These are phyloP conservation scores for Euwallacea similis DNA, from an alignment of 1,140 invertebrate species.

Conservation along the genomic window DNA sequence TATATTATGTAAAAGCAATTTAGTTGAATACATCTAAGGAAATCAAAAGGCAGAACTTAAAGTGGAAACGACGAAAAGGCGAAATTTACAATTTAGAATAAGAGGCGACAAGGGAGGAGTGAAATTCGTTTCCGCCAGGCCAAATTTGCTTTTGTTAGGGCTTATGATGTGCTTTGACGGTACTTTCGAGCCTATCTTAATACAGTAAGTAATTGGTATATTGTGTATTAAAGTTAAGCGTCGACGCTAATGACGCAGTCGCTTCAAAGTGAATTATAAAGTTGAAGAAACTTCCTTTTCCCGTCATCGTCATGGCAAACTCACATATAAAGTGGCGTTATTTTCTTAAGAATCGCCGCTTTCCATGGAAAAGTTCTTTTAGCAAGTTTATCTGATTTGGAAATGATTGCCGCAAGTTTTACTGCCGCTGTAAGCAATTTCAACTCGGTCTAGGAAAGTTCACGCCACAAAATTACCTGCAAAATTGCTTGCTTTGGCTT, in stretches of 20 bases:
- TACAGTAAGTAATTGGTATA: slow-evolving; percentile 7
- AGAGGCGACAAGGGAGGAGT: not conserved
- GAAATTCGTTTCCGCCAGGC: slow-evolving; percentile 2
- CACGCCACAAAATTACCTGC: slow-evolving; percentile 7
- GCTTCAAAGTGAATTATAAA: slow-evolving; percentile 1
- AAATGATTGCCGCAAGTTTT: not conserved
- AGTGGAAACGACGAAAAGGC: not conserved
- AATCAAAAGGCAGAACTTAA: slow-evolving; percentile 12
- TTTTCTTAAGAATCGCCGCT: not conserved
- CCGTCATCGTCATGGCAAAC: not conserved
- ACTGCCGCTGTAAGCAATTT: not conserved
- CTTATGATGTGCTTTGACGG: slow-evolving; percentile 5
- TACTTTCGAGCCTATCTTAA: slow-evolving; percentile 6
- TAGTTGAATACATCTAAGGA: not conserved
- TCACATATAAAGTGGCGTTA: not conserved
- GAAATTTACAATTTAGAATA: slow-evolving; percentile 10
- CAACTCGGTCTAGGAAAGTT: not conserved
- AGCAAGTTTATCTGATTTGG: not conserved
- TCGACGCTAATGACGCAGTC: not conserved
- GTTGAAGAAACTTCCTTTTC: not conserved
- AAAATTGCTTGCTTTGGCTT: slow-evolving; percentile 6
- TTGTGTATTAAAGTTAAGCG: slow-evolving; percentile 8
- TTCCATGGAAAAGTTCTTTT: not conserved
- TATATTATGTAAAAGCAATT: slow-evolving; percentile 3
- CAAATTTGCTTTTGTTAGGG: not conserved